A percentile compares a stretch with the other conserved stretches of the same genome.
These are phyloP conservation scores for Plusia festucae DNA, from an alignment of 2,888 invertebrate genomes.

Conservation along the genomic window DNA sequence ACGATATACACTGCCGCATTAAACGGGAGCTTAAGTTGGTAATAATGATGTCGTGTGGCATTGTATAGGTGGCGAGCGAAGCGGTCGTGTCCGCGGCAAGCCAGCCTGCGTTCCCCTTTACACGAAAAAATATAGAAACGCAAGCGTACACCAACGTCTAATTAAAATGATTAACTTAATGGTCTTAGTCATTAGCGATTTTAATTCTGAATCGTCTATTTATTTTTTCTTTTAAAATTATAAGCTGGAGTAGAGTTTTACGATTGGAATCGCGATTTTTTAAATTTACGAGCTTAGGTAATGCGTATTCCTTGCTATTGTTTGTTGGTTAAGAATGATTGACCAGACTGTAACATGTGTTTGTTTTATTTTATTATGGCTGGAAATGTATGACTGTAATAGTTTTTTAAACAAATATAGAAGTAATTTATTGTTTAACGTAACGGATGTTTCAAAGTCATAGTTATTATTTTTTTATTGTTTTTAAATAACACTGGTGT, in stretches of 20 bases:
- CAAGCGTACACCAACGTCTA: slow-evolving; percentile 84
- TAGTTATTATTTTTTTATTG: background rate
- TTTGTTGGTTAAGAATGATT: slow-evolving; percentile 28
- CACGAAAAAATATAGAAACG: slow-evolving; percentile 72
- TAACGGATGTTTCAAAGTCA: background rate
- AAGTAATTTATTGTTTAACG: background rate
- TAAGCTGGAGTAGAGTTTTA: slow-evolving; percentile 76
- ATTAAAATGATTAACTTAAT: slow-evolving; percentile 90
- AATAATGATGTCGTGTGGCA: slow-evolving; percentile 29
- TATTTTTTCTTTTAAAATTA: slow-evolving; percentile 76
- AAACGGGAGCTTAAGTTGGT: slow-evolving; percentile 14
- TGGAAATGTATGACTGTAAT: background rate
- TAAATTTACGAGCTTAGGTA: slow-evolving; percentile 73
- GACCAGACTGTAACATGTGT: slow-evolving; percentile 5
- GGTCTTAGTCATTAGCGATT: slow-evolving; percentile 89
- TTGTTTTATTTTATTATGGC: slow-evolving; percentile 8
- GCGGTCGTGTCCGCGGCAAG: slow-evolving; percentile 25
- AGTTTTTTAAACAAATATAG: slow-evolving; percentile 4
- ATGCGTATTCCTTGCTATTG: slow-evolving; percentile 67
- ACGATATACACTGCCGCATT: slow-evolving; percentile 33
- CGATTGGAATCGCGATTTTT: slow-evolving; percentile 72
- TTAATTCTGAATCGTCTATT: slow-evolving; percentile 86
- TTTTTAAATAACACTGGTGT: background rate
- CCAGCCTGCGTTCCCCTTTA: slow-evolving; percentile 55
- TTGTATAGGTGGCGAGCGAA: slow-evolving; percentile 31